Conservation (phyloP, 2,797 vertebrate species). For the Darevskia nairensis region DNA sequence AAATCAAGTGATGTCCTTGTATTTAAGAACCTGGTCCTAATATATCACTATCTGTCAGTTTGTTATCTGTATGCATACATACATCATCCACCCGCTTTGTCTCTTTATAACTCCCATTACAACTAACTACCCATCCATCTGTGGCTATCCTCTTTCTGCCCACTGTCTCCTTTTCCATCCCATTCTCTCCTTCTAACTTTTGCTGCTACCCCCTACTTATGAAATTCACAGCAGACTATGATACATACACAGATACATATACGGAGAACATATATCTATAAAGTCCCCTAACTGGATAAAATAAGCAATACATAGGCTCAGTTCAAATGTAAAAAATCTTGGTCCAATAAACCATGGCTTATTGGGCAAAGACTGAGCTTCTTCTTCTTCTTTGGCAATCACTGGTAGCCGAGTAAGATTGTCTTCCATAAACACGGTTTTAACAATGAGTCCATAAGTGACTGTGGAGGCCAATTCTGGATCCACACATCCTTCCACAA, state of each 20-base stretch:
- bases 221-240: background rate
- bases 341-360: background rate
- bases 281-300: background rate
- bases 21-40: background rate
- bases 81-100: background rate
- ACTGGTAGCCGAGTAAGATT: no score
- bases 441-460: no score
- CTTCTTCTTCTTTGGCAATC: no score
- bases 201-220: background rate
- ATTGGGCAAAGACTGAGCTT: background rate
- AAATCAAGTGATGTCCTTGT: background rate
- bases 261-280: background rate
- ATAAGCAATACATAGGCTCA: background rate
- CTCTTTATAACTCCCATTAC: background rate
- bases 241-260: background rate
- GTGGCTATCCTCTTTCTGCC: background rate
- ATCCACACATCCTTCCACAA: no score
- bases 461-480: no score
- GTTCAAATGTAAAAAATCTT: background rate
- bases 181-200: background rate
- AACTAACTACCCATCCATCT: background rate
- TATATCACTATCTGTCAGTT: background rate
- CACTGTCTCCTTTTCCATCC: background rate
- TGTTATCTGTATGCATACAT: background rate
- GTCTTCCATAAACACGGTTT: no score